These are phyloP conservation scores for Ceratoteleas bidentatus DNA, from an alignment of 1,140 invertebrate species.

Conservation along the genomic window DNA sequence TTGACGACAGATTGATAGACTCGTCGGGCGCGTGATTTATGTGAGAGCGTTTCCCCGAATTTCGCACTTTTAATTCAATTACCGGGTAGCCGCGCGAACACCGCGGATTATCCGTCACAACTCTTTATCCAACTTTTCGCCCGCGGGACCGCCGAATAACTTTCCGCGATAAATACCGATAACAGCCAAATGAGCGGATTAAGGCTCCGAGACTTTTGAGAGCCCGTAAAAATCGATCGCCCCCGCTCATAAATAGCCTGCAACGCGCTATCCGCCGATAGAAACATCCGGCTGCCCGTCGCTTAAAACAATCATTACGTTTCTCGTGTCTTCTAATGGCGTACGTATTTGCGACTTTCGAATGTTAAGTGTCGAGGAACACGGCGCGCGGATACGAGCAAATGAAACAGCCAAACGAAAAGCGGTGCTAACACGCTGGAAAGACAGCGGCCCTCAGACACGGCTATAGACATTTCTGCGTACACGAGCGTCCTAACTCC, in stretches of 20 bases:
- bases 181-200: conserved; percentile 35
- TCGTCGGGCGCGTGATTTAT: not conserved
- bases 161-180: conserved; percentile 52
- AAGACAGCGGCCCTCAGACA: conserved; percentile 21
- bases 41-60: not conserved
- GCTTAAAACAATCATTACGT: conserved; percentile 37
- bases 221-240: conserved; percentile 30
- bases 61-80: conserved; percentile 4
- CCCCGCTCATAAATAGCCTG: conserved; percentile 20
- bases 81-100: not conserved
- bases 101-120: conserved; percentile 15
- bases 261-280: not conserved
- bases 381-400: conserved; percentile 14
- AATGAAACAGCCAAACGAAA: conserved; percentile 55
- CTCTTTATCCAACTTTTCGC: conserved; percentile 15
- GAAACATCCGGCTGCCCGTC: conserved; percentile 30
- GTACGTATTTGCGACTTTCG: conserved; percentile 43
- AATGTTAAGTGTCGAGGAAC: conserved; percentile 50
- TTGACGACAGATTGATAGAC: conserved; percentile 37
- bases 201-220: conserved; percentile 9
- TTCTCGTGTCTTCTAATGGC: conserved; percentile 36
- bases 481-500: conserved; percentile 69
- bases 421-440: conserved; percentile 23
- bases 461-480: conserved; percentile 39
- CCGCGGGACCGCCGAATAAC: not conserved